Evolutionary conservation across 2,888 invertebrate species (phyloP), one percentile per base, ranked within the genome.

Genomic region (Girardia tigrina): DNA sequence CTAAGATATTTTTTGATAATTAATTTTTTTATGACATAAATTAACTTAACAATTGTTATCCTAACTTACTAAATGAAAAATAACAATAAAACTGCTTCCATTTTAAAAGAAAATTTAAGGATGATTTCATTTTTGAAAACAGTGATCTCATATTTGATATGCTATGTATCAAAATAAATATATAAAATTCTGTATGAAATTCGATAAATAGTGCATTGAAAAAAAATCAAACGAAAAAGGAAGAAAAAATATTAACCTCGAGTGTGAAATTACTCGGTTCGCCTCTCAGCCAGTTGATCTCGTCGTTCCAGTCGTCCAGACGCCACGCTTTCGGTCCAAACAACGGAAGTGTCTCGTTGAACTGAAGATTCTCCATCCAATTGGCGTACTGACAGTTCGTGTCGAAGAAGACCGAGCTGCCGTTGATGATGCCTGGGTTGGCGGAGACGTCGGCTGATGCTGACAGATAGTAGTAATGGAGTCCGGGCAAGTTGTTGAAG

Each of bases 401-500:
- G 0, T 94, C 88, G 82, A 94, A 97, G 83, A 94, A 94, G 78
- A 95, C 88, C 0, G 93, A 90, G 83, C 92, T 92, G 75, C 93
- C 91, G 80, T 84, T 84, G 69, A 84, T 94, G 78, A 94, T 90
- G 79, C 90, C 90, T 0, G 90, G 90, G 85, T 93, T 94, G 0
- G 94, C 88, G 0, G 94, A 90, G 0, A 97, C 91, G 83, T 97
- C 95, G 0, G 97, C 94, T 0, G 94, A 91, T 0, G 92, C 90
- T 0, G 94, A 94, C 70, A 95, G 86, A 82, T 94, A 93, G 81
- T 93, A 93, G 82, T 95, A 95, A 92, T 94, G 92, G 90, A 97
- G 91, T 75, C 95, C 95, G 0, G 95, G 95, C 85, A 95, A 94
- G 80, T 92, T 82, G 94, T 80, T 75, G 80, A 81, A 77, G 28